Conservation (phyloP, 2,888 invertebrate genomes). For the Prostheceraeus crozeri region DNA sequence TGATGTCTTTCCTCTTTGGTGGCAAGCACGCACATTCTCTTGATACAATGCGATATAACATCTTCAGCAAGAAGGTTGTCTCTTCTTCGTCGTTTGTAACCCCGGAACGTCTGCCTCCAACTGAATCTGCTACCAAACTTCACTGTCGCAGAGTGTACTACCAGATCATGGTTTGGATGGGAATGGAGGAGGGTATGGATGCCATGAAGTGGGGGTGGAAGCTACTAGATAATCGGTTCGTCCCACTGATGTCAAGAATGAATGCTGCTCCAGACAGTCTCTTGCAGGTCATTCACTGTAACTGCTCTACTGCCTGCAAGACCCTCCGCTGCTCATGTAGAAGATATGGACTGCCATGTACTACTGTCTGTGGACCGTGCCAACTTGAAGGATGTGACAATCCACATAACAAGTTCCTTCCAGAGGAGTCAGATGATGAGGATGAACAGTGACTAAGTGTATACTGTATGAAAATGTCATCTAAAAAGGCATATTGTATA, state of each 20-base stretch:
- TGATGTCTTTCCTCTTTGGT: constrained; percentile 27
- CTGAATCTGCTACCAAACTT: constrained; percentile 32
- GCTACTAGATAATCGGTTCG: constrained; percentile 24
- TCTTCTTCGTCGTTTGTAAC: constrained; percentile 30
- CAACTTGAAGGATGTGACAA: constrained; percentile 32
- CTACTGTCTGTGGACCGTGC: constrained; percentile 34
- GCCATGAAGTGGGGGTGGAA: constrained; percentile 33
- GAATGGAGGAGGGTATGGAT: constrained; percentile 24
- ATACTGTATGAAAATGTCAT: too few relatives aligned
- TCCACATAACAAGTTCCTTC: constrained; percentile 23
- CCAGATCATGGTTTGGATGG: constrained; percentile 33
- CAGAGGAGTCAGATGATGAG: neutral
- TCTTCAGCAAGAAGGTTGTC: constrained; percentile 29
- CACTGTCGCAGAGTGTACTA: constrained; percentile 28
- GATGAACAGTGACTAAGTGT: constrained; percentile 28
- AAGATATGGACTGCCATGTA: constrained; percentile 31
- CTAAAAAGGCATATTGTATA: too few relatives aligned
- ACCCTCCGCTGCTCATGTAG: constrained; percentile 35
- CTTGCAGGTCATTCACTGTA: constrained; percentile 33
- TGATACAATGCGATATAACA: neutral
- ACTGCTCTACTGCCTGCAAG: constrained; percentile 32
- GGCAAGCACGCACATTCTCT: constrained; percentile 17
- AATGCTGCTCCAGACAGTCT: constrained; percentile 31
- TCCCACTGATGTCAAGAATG: constrained; percentile 25
- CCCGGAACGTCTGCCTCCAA: constrained; percentile 32